A percentile compares a stretch with the other conserved stretches of the same genome.
Conservation (phyloP, 37 sponge, comb jelly and placozoan species). For the Hormiphora californensis region DNA sequence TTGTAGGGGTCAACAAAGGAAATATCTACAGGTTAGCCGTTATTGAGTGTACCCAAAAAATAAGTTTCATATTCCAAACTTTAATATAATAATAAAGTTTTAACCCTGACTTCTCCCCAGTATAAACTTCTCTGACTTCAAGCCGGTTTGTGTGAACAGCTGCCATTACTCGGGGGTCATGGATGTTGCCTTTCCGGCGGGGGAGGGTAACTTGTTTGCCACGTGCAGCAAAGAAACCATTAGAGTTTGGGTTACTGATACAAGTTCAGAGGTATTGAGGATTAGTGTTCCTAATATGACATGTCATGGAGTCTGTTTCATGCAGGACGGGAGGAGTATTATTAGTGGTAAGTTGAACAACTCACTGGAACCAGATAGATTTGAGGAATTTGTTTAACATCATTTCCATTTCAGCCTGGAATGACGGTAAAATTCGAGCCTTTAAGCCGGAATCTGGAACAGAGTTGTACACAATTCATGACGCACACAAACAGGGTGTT, state of each 20-base stretch:
- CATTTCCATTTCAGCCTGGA: conserved; percentile 70
- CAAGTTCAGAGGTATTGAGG: conserved; percentile 83
- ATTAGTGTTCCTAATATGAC: conserved; percentile 74
- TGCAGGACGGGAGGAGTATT: conserved; percentile 84
- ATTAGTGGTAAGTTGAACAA: conserved; percentile 86
- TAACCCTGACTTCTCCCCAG: no score
- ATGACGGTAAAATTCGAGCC: conserved; percentile 93
- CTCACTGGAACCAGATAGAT: no score
- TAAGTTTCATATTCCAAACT: no score
- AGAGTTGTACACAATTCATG: conserved; percentile 83
- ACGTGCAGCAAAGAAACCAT: conserved; percentile 86
- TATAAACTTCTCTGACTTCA: conserved; percentile 24
- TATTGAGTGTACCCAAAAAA: no score
- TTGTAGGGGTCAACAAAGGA: conserved; percentile 25
- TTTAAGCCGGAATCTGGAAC: conserved; percentile 83
- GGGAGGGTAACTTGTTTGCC: conserved; percentile 75
- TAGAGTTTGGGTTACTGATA: conserved; percentile 87
- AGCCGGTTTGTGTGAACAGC: background rate
- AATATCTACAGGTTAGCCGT: conserved; percentile 41
- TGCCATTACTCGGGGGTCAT: conserved; percentile 26
- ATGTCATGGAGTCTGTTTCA: conserved; percentile 79
- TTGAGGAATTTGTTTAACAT: no score
- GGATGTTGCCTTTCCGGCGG: conserved; percentile 9
- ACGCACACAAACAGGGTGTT: conserved; percentile 96
- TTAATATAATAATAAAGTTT: no score